Base-by-base conservation (phyloP, 2,113 vertebrate genomes). In the Triplophysa rosa region DNA sequence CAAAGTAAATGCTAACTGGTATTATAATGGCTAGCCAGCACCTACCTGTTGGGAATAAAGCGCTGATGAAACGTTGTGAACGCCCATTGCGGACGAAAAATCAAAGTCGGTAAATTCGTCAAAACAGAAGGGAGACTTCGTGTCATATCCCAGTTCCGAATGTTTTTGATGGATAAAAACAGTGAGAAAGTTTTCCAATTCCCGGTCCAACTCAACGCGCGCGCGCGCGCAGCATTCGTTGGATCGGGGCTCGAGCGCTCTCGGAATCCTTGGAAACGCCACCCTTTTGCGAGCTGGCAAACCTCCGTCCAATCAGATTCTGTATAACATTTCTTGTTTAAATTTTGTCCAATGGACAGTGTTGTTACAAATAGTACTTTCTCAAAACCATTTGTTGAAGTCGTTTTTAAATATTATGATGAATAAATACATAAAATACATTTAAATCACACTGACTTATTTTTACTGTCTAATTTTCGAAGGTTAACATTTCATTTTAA, bases 281-380 rank as follows among this genome's bases (percentile, higher is more conserved):
- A 81, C 67, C 52, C 83, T 72, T 26, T 70, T 29, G 19, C 40
- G 24, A 45, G 45, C 68, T 21, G 63, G 29, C 29, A 13, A 63
- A n/a, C 8, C 24, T 9, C 37, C 45, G 45, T 59, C 93, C 92
- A 93, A 93, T 92, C 90, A 85, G n/a, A 67, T 10, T 47, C 56
- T 3, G 23, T 45, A 24, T 82, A 33, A 69, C n/a, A 72, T 29
- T 68, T 59, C 2, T 11, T 29, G 45, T 72, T 87, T 80, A 66
- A 82, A 84, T 76, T 66, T 62, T 64, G 65, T 49, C 87, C 86
- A 87, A 87, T 78, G 54, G 47, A 62, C 77, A 45, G 62, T 37
- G 61, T 68, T 33, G 58, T 82, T 74, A 63, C 81, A 42, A 24
- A 21, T 66, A 40, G n/a, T 54, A 29, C 37, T 71, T 75, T 66